These are phyloP conservation scores for Andrena haemorrhoa DNA, from an alignment of 2,888 invertebrate species.

Conservation along the genomic window DNA sequence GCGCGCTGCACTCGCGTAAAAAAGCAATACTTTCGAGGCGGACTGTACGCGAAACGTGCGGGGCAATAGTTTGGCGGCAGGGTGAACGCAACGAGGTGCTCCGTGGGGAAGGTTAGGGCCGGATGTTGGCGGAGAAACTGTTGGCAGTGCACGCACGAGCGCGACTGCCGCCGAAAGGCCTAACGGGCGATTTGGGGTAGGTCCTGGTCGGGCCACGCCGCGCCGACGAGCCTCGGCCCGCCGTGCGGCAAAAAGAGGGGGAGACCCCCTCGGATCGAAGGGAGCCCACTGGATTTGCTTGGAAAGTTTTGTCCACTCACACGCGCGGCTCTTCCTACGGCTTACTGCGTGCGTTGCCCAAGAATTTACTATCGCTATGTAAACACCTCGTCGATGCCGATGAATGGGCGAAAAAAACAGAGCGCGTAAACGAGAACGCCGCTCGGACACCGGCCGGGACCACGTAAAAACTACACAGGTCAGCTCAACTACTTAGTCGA, in stretches of 20 bases:
- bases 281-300: constrained; percentile 54
- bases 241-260: constrained; percentile 44
- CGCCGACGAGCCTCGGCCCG: constrained; percentile 44
- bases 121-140: constrained; percentile 77
- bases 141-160: constrained; percentile 72
- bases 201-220: constrained; percentile 67
- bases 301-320: constrained; percentile 67
- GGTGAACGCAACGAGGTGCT: constrained; percentile 73
- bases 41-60: constrained; percentile 73
- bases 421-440: not conserved
- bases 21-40: constrained; percentile 34
- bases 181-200: constrained; percentile 82
- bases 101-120: constrained; percentile 84
- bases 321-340: not conserved
- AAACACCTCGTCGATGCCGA: constrained; percentile 1
- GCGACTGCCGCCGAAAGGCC: constrained; percentile 69
- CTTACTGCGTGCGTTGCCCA: constrained; percentile 11
- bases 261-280: constrained; percentile 46
- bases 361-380: constrained; percentile 26
- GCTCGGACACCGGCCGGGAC: not conserved
- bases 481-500: not conserved
- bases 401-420: constrained; percentile 4
- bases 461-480: not conserved
- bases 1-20: not conserved
- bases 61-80: constrained; percentile 78